phyloP scores from a whole-genome alignment of 2,113 vertebrate species.

The Antidorcas marsupialis region DNA sequence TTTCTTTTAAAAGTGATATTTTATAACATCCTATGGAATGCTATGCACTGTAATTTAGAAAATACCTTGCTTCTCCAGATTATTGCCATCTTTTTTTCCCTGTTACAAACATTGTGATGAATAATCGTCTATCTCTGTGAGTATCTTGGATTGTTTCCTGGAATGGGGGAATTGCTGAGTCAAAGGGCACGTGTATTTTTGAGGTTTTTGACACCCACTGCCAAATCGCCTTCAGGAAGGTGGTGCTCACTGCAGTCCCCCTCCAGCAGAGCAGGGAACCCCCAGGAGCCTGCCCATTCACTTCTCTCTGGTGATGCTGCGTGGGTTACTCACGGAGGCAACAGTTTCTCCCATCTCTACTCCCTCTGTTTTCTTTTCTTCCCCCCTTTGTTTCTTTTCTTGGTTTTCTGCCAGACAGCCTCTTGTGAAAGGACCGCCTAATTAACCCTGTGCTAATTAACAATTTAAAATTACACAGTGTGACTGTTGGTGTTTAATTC shows the following conservation, averaged over 20 bases:
- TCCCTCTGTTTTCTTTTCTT: constrained; percentile 78
- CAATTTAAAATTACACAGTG: constrained; percentile 98
- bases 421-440: constrained; percentile 91
- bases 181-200: neutral
- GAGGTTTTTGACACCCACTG: neutral
- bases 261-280: neutral
- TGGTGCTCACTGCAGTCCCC: too few relatives aligned
- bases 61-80: neutral
- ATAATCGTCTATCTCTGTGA: neutral
- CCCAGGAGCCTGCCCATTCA: neutral
- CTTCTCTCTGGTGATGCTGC: constrained; percentile 38
- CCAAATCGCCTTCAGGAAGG: neutral
- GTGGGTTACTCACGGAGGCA: constrained; percentile 71
- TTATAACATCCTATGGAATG: neutral
- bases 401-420: constrained; percentile 87
- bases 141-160: neutral
- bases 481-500: constrained; percentile 91
- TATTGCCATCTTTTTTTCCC: neutral
- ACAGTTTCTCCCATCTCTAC: constrained; percentile 76
- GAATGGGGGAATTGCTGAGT: neutral
- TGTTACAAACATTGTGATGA: neutral
- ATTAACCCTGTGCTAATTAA: constrained; percentile 99
- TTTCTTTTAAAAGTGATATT: neutral
- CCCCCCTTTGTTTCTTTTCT: constrained; percentile 81
- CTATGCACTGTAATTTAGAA: neutral